phyloP scores from a whole-genome alignment of 1,140 invertebrate genomes.

The Oscheius sp. region DNA sequence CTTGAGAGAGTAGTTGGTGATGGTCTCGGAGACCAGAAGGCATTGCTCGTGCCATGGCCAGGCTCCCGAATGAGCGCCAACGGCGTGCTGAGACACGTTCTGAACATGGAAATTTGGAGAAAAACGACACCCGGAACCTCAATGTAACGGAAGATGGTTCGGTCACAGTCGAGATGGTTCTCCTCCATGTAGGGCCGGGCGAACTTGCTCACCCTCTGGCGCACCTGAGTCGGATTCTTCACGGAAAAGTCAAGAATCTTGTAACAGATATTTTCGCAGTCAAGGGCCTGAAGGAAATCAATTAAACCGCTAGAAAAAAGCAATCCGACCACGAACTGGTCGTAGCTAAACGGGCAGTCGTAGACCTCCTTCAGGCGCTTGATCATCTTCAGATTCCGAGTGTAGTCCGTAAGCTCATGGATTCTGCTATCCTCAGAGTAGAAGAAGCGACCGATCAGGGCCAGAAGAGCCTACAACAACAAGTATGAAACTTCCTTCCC shows the following conservation, averaged over 20 bases:
- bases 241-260: not conserved
- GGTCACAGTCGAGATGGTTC: not conserved
- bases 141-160: conserved; percentile 15
- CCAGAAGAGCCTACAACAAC: not conserved
- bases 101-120: not conserved
- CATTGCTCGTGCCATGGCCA: not conserved
- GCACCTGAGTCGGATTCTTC: not conserved
- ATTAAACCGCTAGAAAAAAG: not conserved
- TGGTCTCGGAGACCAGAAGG: not conserved
- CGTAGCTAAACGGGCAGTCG: not conserved
- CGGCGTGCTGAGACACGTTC: not conserved
- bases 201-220: not conserved
- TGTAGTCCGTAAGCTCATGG: not conserved
- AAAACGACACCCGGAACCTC: not conserved
- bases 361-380: conserved; percentile 12
- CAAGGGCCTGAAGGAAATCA: not conserved
- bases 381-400: not conserved
- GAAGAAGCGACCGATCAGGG: not conserved
- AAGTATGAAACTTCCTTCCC: not conserved
- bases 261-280: conserved; percentile 19
- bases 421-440: not conserved
- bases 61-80: not conserved
- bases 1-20: not conserved
- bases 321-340: not conserved
- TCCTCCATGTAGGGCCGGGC: conserved; percentile 19